Evolutionary conservation across 2,113 vertebrate species (phyloP).

Genomic region (Oceanodroma tethys): DNA sequence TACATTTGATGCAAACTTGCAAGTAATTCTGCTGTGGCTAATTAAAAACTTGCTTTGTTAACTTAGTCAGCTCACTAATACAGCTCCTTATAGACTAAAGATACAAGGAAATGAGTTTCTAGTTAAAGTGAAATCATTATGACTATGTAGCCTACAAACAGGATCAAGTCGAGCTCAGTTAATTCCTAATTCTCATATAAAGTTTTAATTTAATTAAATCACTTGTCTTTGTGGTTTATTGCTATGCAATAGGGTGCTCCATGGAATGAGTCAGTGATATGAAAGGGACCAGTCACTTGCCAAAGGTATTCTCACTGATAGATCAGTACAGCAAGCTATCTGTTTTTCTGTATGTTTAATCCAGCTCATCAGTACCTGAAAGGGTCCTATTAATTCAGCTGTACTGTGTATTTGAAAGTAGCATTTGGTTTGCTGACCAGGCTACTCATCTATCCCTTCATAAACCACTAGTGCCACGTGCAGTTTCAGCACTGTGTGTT

Average conservation of each 20-base stretch:
- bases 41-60: constrained; percentile 15
- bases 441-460: not conserved
- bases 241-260: not conserved
- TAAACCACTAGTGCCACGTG: not conserved
- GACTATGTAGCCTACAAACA: not conserved
- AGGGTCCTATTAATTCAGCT: not conserved
- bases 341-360: not conserved
- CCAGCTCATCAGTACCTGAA: not conserved
- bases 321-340: not conserved
- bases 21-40: not conserved
- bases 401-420: not conserved
- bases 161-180: not conserved
- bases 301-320: not conserved
- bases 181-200: not conserved
- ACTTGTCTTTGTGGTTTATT: not conserved
- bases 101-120: not conserved
- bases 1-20: not conserved
- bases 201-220: not conserved
- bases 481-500: not conserved
- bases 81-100: not conserved
- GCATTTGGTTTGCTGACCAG: not conserved
- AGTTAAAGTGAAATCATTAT: not conserved
- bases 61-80: not conserved
- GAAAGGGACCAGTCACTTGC: not conserved
- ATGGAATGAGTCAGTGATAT: not conserved